Evolutionary conservation across 2,113 vertebrate species (phyloP), one percentile per base, ranked within the genome.

Genomic region (Vimba vimba): DNA sequence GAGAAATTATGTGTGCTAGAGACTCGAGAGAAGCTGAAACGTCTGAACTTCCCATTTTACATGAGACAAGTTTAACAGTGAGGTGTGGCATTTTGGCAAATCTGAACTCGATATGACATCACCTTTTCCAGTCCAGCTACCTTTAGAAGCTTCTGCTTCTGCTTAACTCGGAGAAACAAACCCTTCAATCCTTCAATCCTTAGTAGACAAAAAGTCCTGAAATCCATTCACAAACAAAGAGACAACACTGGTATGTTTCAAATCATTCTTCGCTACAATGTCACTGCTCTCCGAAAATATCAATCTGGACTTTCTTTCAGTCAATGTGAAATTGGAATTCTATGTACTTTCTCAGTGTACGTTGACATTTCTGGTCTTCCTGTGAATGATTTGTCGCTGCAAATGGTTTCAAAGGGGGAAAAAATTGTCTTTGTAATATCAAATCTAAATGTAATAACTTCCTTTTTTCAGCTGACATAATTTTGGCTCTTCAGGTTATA

Each of bases 11-110:
- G 68, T 73, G 66, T 73, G 30, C 33, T 57, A 36, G 25, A 82
- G 47, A 39, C 33, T 57, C n/a, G 45, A 82, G 27, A 57, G 47
- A 39, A 6, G 45, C 17, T n/a, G 0, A 69, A 69, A 17, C 1
- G 6, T 45, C 17, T 62, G 4, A 33, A 47, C 45, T 33, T 69
- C 27, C 19, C 25, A 21, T 15, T 19, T 69, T 82, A 50, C 17
- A 19, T 52, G 39, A 83, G 7, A 1, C 0, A 12, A 62, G 36
- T 25, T 6, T 19, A 66, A 50, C 45, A 57, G 19, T 30, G 17
- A 73, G 55, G 52, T 23, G 77, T 23, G 77, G 77, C 77, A 80
- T 10, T 86, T 43, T 86, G 60, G 57, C 9, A 77, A 36, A 85
- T 79, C 50, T 33, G 75, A 77, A 23, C 50, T 77, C 4, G 0